phyloP scores from a whole-genome alignment of 2,888 invertebrate genomes.

The Herminia tarsipennalis region DNA sequence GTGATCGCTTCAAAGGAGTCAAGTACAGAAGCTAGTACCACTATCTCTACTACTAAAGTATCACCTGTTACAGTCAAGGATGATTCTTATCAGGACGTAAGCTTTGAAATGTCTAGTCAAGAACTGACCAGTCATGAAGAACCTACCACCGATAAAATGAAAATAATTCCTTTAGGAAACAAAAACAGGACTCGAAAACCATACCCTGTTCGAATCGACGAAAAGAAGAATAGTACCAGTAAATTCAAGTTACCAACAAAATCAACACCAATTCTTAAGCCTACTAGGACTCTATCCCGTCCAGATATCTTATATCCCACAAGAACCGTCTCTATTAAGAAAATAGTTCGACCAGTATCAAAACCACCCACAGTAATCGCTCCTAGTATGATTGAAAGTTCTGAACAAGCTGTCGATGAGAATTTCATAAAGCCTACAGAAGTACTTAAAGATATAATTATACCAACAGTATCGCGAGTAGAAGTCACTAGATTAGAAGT shows the following conservation, averaged over 20 bases:
- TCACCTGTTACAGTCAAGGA: conserved; percentile 45
- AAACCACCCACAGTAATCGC: conserved; percentile 48
- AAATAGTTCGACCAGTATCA: conserved; percentile 64
- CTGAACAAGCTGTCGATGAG: conserved; percentile 70
- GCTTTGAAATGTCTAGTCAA: too few species aligned
- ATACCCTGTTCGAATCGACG: conserved; percentile 66
- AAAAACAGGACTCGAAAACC: conserved; percentile 75
- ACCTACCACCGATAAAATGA: conserved; percentile 59
- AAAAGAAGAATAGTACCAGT: conserved; percentile 60
- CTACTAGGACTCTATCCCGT: conserved; percentile 64
- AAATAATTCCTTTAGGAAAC: conserved; percentile 57
- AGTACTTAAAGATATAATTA: conserved; percentile 58
- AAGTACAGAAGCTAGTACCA: conserved; percentile 45
- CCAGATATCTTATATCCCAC: conserved; percentile 72
- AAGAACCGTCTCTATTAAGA: conserved; percentile 61
- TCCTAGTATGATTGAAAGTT: conserved; percentile 73
- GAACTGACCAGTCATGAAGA: conserved; percentile 60
- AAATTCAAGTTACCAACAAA: conserved; percentile 64
- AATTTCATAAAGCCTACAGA: conserved; percentile 72
- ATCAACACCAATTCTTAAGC: conserved; percentile 60
- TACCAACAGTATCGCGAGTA: conserved; percentile 46
- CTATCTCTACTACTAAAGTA: conserved; percentile 39
- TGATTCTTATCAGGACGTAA: conserved; percentile 50
- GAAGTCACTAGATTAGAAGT: conserved; percentile 50
- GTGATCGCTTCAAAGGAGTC: conserved; percentile 47